These are phyloP conservation scores for Drosophila albomicans DNA, from an alignment of 1,140 invertebrate species.

Conservation along the genomic window DNA sequence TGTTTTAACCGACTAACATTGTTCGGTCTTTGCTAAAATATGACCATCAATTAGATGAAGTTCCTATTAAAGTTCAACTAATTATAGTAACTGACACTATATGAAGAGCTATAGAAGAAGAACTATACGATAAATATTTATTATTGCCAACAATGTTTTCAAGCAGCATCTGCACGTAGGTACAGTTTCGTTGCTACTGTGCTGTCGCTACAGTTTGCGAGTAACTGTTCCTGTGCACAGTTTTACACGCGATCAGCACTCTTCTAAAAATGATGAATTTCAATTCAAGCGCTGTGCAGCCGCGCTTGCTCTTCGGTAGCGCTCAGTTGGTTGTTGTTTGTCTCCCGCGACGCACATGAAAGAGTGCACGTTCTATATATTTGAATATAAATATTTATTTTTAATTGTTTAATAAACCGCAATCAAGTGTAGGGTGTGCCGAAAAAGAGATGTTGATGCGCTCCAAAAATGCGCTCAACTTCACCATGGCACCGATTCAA, in stretches of 20 bases:
- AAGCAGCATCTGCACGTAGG: not conserved
- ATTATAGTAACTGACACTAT: not conserved
- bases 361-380: not conserved
- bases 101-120: too few species aligned
- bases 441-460: slow-evolving; percentile 28
- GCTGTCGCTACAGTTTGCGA: not conserved
- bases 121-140: not conserved
- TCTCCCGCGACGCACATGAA: slow-evolving; percentile 34
- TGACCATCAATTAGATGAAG: too few species aligned
- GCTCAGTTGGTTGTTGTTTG: slow-evolving; percentile 25
- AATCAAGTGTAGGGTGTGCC: slow-evolving; percentile 22
- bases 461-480: slow-evolving; percentile 30
- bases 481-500: slow-evolving; percentile 31
- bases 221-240: slow-evolving; percentile 3
- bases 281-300: slow-evolving; percentile 12
- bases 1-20: too few species aligned
- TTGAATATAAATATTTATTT: slow-evolving; percentile 30
- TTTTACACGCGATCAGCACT: slow-evolving; percentile 4
- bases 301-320: slow-evolving; percentile 4
- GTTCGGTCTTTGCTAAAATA: too few species aligned
- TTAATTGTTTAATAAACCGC: slow-evolving; percentile 31
- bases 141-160: not conserved
- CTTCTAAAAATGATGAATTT: slow-evolving; percentile 8
- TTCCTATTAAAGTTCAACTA: not conserved
- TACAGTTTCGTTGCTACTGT: slow-evolving; percentile 12